phyloP scores from a whole-genome alignment of 1,140 invertebrate species.

The Drosophila ambigua region DNA sequence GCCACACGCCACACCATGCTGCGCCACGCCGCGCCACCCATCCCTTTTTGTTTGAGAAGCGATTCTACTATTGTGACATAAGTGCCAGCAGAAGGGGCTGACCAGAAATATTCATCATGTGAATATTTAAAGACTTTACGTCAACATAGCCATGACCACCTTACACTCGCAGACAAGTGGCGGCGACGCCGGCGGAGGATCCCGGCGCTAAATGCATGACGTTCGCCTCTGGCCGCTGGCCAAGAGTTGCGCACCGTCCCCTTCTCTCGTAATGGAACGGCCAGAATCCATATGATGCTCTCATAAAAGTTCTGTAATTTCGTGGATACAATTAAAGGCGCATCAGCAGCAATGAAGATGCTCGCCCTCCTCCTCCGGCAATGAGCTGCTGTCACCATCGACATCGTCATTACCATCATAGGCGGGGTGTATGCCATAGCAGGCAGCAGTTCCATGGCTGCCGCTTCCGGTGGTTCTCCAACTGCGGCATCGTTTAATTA shows the following conservation, averaged over 20 bases:
- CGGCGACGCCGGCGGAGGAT: slow-evolving; percentile 14
- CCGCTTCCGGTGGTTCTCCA: slow-evolving; percentile 49
- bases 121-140: slow-evolving; percentile 73
- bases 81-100: slow-evolving; percentile 7
- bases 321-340: slow-evolving; percentile 15
- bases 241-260: slow-evolving; percentile 53
- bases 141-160: slow-evolving; percentile 69
- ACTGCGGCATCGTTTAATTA: slow-evolving; percentile 54
- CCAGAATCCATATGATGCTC: slow-evolving; percentile 19
- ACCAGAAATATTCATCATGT: slow-evolving; percentile 28
- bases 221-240: slow-evolving; percentile 59
- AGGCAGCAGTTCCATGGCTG: slow-evolving; percentile 27
- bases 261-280: slow-evolving; percentile 13
- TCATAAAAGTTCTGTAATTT: slow-evolving; percentile 9
- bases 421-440: slow-evolving; percentile 25
- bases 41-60: neutral
- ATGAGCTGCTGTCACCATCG: neutral
- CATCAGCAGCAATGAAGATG: slow-evolving; percentile 11
- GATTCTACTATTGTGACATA: slow-evolving; percentile 52
- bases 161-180: slow-evolving; percentile 52
- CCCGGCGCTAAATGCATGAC: slow-evolving; percentile 63
- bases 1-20: neutral
- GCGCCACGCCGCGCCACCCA: neutral
- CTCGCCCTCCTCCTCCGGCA: too few relatives aligned
- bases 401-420: slow-evolving; percentile 19